phyloP scores from a whole-genome alignment of 1,140 invertebrate genomes.

The Harpegnathos saltator region DNA sequence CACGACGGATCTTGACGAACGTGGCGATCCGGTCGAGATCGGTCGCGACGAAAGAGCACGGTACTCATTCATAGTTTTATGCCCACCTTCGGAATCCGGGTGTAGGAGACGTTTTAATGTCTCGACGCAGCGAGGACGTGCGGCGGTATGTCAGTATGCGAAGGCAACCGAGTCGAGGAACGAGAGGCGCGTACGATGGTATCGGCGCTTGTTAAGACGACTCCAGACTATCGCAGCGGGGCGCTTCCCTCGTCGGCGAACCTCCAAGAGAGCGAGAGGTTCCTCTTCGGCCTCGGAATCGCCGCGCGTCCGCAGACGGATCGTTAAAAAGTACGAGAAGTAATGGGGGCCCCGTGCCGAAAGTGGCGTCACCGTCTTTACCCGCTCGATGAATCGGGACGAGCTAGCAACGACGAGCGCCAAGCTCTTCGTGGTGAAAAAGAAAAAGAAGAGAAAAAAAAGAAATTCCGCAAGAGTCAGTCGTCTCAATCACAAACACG shows the following conservation, averaged over 20 bases:
- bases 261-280: slow-evolving; percentile 65
- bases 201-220: slow-evolving; percentile 78
- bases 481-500: slow-evolving; percentile 35
- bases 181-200: slow-evolving; percentile 69
- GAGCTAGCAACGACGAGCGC: slow-evolving; percentile 22
- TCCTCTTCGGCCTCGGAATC: slow-evolving; percentile 62
- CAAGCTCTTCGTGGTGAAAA: slow-evolving; percentile 30
- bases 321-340: slow-evolving; percentile 78
- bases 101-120: slow-evolving; percentile 60
- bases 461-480: slow-evolving; percentile 13
- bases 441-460: too few species aligned
- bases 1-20: neutral
- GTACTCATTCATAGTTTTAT: slow-evolving; percentile 57
- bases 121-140: slow-evolving; percentile 51
- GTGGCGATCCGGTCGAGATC: neutral
- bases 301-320: slow-evolving; percentile 74
- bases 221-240: slow-evolving; percentile 77
- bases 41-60: neutral
- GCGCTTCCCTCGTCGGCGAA: slow-evolving; percentile 73
- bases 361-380: slow-evolving; percentile 67
- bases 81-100: slow-evolving; percentile 48
- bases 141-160: slow-evolving; percentile 59
- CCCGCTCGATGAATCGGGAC: slow-evolving; percentile 34
- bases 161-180: slow-evolving; percentile 58
- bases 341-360: slow-evolving; percentile 70